Evolutionary conservation across 2,888 invertebrate genomes (phyloP).

Genomic region (Pediacus dermestoides): DNA sequence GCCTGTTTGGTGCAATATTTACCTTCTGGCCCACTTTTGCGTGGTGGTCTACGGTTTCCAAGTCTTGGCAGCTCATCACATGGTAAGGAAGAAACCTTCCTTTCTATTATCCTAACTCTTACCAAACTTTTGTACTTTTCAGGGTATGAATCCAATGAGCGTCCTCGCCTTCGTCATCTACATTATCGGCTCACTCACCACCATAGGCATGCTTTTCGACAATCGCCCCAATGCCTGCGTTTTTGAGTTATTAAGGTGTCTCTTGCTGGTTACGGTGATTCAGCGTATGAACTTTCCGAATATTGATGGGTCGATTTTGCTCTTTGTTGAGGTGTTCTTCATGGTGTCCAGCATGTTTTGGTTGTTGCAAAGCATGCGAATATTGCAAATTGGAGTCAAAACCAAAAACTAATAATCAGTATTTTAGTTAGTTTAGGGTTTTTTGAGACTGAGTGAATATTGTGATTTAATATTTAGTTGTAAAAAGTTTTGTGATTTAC

Average conservation of each 20-base stretch:
- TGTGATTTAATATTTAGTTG: conserved; percentile 2
- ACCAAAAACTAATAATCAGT: conserved; percentile 23
- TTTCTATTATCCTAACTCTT: background rate
- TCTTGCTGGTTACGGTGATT: conserved; percentile 53
- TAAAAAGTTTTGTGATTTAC: conserved; percentile 1
- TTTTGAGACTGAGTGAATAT: conserved; percentile 1
- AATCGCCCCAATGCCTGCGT: conserved; percentile 59
- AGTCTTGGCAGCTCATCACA: conserved; percentile 58
- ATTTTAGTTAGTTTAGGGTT: no score
- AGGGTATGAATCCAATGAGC: conserved; percentile 61
- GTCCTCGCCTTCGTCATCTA: conserved; percentile 60
- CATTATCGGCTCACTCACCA: conserved; percentile 64
- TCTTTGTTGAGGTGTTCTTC: conserved; percentile 58
- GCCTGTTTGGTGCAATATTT: conserved; percentile 65
- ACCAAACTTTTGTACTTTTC: conserved; percentile 39
- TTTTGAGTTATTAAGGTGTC: conserved; percentile 64
- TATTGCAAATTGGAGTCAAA: conserved; percentile 56
- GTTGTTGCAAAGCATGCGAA: conserved; percentile 58
- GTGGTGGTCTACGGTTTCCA: conserved; percentile 65
- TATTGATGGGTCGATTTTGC: conserved; percentile 47
- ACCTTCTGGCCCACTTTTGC: conserved; percentile 64
- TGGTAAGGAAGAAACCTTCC: conserved; percentile 54
- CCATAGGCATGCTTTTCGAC: conserved; percentile 71
- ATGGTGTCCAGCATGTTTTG: conserved; percentile 61
- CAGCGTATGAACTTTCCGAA: conserved; percentile 48